phyloP scores from a whole-genome alignment of 2,113 vertebrate genomes.

The Carlito syrichta region DNA sequence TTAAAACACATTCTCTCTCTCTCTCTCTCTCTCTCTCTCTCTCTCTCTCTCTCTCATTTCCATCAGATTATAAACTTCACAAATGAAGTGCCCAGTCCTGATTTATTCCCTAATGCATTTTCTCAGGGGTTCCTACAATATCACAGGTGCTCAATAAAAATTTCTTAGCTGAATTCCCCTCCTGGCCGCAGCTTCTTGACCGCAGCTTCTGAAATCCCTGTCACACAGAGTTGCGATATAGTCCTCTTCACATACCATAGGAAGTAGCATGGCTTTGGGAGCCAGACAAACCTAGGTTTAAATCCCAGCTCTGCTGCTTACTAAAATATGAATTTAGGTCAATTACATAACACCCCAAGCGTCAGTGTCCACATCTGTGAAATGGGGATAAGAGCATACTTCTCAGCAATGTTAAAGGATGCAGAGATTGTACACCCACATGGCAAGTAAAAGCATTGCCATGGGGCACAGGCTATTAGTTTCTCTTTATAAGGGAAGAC shows the following conservation, averaged over 20 bases:
- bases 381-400: neutral
- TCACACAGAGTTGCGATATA: neutral
- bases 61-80: neutral
- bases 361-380: neutral
- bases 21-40: too few relatives aligned
- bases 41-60: too few relatives aligned
- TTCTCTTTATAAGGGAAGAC: neutral
- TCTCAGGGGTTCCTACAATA: neutral
- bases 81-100: neutral
- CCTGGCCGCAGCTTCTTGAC: neutral
- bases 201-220: neutral
- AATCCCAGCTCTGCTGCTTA: neutral
- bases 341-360: neutral
- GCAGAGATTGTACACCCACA: rapidly evolving
- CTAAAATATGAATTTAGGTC: neutral
- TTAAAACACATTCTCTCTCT: neutral
- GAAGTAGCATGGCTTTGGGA: neutral
- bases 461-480: neutral
- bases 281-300: neutral
- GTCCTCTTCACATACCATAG: neutral
- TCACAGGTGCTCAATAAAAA: neutral
- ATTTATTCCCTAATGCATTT: neutral
- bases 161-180: neutral
- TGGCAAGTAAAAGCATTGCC: neutral
- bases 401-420: neutral